Conservation (phyloP, 2,888 invertebrate genomes). For the Heteromurus nitidus region DNA sequence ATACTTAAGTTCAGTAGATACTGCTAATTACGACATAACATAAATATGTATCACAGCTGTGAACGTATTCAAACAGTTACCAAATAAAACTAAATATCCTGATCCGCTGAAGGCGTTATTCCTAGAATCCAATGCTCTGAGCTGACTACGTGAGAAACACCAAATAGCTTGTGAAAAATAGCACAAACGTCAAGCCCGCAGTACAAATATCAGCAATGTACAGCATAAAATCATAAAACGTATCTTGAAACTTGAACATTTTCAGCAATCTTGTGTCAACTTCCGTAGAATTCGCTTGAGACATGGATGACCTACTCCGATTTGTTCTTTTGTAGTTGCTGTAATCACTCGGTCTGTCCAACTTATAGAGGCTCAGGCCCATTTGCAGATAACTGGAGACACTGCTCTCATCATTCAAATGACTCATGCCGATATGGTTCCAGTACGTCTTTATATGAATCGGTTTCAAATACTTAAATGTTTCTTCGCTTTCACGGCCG, state of each 20-base stretch:
- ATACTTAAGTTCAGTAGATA: too few species aligned
- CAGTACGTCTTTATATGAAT: slow-evolving; percentile 71
- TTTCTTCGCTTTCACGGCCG: slow-evolving; percentile 66
- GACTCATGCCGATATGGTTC: slow-evolving; percentile 67
- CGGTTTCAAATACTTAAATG: slow-evolving; percentile 64
- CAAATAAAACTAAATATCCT: slow-evolving; percentile 20
- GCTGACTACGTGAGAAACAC: slow-evolving; percentile 61
- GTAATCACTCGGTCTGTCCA: slow-evolving; percentile 51
- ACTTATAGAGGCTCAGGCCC: slow-evolving; percentile 68
- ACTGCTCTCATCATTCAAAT: slow-evolving; percentile 57
- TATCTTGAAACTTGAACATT: slow-evolving; percentile 68
- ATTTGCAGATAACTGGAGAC: slow-evolving; percentile 46
- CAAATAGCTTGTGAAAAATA: slow-evolving; percentile 70
- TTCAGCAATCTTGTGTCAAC: slow-evolving; percentile 58
- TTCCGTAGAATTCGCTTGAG: slow-evolving; percentile 19
- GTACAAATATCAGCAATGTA: slow-evolving; percentile 59
- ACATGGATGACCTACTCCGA: slow-evolving; percentile 20
- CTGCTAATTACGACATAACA: too few species aligned
- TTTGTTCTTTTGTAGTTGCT: slow-evolving; percentile 40
- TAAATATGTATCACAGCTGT: slow-evolving; percentile 40
- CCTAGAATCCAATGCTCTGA: too few species aligned
- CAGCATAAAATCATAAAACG: slow-evolving; percentile 63
- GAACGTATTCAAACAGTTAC: slow-evolving; percentile 26
- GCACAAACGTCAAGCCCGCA: slow-evolving; percentile 58
- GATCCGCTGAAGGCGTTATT: too few species aligned